A percentile compares a stretch with the other conserved stretches of the same genome.
Conservation (phyloP, 2,888 invertebrate genomes). For the Tinea semifulvella region DNA sequence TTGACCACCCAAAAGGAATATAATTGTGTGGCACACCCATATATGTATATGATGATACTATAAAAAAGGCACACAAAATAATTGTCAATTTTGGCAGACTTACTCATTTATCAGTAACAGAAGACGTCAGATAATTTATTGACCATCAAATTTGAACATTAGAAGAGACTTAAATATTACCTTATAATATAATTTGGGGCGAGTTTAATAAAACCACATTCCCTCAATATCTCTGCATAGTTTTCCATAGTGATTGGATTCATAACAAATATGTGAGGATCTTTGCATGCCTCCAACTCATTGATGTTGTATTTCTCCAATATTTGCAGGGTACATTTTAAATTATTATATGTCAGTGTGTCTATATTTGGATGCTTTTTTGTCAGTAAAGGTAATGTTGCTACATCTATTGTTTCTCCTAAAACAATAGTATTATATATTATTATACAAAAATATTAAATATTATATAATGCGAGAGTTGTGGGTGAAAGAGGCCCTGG, state of each 20-base stretch:
- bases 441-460: no score
- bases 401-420: conserved; percentile 33
- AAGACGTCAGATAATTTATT: no score
- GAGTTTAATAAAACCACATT: conserved; percentile 65
- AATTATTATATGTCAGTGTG: conserved; percentile 31
- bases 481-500: no score
- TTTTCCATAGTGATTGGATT: conserved; percentile 67
- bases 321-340: conserved; percentile 41
- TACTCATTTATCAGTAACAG: no score
- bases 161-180: conserved; percentile 25
- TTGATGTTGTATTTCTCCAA: conserved; percentile 51
- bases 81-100: no score
- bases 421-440: no score
- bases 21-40: no score
- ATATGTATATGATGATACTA: no score
- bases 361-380: conserved; percentile 44
- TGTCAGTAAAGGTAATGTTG: conserved; percentile 29
- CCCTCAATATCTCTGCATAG: conserved; percentile 67
- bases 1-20: no score
- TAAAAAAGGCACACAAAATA: no score
- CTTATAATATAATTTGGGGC: conserved; percentile 48
- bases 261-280: conserved; percentile 66
- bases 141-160: no score
- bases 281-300: conserved; percentile 56
- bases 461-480: no score